These are phyloP conservation scores for Nothobranchius kuhntae DNA, from an alignment of 2,113 vertebrate species.

Conservation along the genomic window DNA sequence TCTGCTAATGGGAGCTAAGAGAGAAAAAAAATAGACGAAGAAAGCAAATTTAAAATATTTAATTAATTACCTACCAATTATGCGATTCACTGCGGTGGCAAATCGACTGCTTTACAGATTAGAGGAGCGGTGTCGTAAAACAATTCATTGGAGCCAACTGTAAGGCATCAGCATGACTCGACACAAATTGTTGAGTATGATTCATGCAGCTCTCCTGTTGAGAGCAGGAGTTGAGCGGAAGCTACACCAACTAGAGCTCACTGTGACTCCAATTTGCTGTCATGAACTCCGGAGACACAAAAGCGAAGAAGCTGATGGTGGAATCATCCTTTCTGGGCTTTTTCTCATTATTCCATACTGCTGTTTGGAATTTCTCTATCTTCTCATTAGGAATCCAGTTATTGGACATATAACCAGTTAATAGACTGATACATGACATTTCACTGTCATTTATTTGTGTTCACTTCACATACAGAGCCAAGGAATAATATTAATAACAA, in stretches of 20 bases:
- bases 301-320: conserved; percentile 2
- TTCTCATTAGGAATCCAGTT: conserved; percentile 11
- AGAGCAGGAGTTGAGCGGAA: conserved; percentile 2
- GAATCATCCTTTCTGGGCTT: neutral
- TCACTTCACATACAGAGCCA: neutral
- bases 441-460: neutral
- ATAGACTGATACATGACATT: too few relatives aligned
- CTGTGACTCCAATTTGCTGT: conserved; percentile 33
- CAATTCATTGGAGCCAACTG: conserved; percentile 4
- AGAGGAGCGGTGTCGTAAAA: neutral
- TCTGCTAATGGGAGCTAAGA: neutral
- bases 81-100: conserved; percentile 2
- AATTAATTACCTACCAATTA: neutral
- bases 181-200: conserved; percentile 9
- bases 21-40: neutral
- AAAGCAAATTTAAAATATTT: conserved; percentile 4
- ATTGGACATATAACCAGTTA: neutral
- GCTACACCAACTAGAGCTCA: conserved; percentile 11
- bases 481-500: neutral
- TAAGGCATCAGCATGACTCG: neutral
- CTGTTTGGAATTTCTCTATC: neutral
- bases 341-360: conserved; percentile 4
- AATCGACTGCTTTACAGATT: neutral
- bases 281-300: conserved; percentile 32
- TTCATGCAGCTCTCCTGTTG: conserved; percentile 5